These are phyloP conservation scores for Laterallus jamaicensis DNA, from an alignment of 2,113 vertebrate genomes.

Conservation along the genomic window DNA sequence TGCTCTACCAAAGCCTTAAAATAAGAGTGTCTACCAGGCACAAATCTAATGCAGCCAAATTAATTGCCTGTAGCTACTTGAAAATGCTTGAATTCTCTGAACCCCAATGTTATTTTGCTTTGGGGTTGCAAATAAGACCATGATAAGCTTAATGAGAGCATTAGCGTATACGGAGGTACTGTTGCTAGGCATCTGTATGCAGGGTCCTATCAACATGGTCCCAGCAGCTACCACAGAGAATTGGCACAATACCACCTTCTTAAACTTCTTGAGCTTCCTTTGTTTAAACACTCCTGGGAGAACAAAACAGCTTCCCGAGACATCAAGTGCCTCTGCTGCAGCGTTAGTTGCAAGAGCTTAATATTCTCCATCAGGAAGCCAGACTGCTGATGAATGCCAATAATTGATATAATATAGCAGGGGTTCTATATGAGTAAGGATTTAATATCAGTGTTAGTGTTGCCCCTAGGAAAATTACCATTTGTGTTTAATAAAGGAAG, in stretches of 20 bases:
- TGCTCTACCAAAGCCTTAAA: neutral
- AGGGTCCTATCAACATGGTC: neutral
- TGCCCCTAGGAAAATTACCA: neutral
- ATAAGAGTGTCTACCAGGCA: neutral
- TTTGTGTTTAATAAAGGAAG: constrained; percentile 8
- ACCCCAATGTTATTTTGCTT: neutral
- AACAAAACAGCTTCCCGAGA: neutral
- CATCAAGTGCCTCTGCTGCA: neutral
- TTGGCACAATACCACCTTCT: neutral
- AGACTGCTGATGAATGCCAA: neutral
- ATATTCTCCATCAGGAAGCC: neutral
- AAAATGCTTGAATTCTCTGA: neutral
- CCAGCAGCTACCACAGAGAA: neutral
- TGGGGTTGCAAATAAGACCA: neutral
- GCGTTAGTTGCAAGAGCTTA: neutral
- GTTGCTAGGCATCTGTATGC: neutral
- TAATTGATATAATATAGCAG: neutral
- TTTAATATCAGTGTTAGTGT: neutral
- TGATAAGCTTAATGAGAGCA: neutral
- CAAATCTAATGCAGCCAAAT: neutral
- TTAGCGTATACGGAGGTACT: neutral
- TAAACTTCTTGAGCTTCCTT: constrained; percentile 3
- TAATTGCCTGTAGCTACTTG: neutral
- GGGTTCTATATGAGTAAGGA: neutral
- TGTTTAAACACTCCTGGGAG: constrained; percentile 26